phyloP scores from a whole-genome alignment of 2,888 invertebrate species.

The Morpho helenor region DNA sequence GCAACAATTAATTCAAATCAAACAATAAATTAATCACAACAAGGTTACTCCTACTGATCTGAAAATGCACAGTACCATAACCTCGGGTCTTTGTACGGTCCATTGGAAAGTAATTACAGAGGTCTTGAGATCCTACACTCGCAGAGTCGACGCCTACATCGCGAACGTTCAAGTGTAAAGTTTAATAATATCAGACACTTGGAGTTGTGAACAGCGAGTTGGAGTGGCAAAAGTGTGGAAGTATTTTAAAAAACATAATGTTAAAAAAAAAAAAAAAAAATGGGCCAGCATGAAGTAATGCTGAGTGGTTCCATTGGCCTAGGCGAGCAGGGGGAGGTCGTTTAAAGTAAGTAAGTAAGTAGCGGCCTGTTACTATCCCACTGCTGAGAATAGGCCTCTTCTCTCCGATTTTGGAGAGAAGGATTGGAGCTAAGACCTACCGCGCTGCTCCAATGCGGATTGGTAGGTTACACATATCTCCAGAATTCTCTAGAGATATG shows the following conservation, averaged over 20 bases:
- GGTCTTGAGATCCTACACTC: slow-evolving; percentile 42
- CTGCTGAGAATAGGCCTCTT: too few relatives aligned
- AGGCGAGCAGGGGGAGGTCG: too few relatives aligned
- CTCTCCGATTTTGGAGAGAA: too few relatives aligned
- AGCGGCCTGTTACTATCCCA: too few relatives aligned
- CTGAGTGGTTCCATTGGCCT: too few relatives aligned
- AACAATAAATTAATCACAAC: slow-evolving; percentile 40
- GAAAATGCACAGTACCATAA: neutral
- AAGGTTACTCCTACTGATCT: slow-evolving; percentile 34
- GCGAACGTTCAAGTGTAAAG: slow-evolving; percentile 43
- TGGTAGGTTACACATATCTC: too few relatives aligned
- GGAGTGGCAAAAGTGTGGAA: neutral
- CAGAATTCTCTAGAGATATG: too few relatives aligned
- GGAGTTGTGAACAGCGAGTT: slow-evolving; percentile 13
- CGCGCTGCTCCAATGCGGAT: too few relatives aligned
- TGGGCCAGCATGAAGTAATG: neutral
- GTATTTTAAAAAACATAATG: neutral
- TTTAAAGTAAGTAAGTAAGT: too few relatives aligned
- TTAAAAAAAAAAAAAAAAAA: neutral
- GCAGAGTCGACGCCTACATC: slow-evolving; percentile 46
- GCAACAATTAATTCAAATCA: slow-evolving; percentile 17
- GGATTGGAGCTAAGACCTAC: too few relatives aligned
- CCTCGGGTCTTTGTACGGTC: slow-evolving; percentile 36
- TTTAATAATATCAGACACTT: slow-evolving; percentile 31
- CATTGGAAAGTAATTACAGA: slow-evolving; percentile 61